A percentile compares a stretch with the other conserved stretches of the same genome.
phyloP scores from a whole-genome alignment of 2,113 vertebrate genomes.

The Ardeotis arabs region DNA sequence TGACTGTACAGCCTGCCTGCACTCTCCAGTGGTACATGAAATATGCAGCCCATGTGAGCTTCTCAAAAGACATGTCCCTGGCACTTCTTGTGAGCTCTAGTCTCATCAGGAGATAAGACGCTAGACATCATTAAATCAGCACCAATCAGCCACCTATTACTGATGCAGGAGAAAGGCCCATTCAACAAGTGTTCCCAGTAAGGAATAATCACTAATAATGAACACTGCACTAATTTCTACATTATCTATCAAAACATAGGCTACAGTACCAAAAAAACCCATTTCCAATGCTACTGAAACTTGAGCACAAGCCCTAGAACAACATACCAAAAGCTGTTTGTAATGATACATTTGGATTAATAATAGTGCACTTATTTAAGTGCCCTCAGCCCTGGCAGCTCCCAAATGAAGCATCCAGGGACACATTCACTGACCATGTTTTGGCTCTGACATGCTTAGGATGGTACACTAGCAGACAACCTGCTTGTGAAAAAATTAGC shows the following conservation, averaged over 20 bases:
- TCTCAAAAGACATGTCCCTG: neutral
- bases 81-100: neutral
- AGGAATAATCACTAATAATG: neutral
- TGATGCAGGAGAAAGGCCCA: neutral
- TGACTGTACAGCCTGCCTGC: neutral
- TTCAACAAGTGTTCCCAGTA: neutral
- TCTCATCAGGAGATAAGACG: constrained; percentile 4
- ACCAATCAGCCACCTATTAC: neutral
- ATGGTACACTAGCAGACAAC: neutral
- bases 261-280: neutral
- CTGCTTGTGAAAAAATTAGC: neutral
- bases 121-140: neutral
- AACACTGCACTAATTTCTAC: neutral
- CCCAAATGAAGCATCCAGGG: neutral
- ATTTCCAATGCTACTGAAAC: neutral
- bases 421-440: neutral
- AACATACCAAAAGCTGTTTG: neutral
- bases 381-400: neutral
- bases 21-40: neutral
- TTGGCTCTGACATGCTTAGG: neutral
- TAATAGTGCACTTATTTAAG: neutral
- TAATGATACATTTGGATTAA: neutral
- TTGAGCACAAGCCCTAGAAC: neutral
- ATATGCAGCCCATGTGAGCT: neutral
- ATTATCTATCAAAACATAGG: neutral